phyloP scores from a whole-genome alignment of 1,140 invertebrate genomes.

The Drosophila arizonae region DNA sequence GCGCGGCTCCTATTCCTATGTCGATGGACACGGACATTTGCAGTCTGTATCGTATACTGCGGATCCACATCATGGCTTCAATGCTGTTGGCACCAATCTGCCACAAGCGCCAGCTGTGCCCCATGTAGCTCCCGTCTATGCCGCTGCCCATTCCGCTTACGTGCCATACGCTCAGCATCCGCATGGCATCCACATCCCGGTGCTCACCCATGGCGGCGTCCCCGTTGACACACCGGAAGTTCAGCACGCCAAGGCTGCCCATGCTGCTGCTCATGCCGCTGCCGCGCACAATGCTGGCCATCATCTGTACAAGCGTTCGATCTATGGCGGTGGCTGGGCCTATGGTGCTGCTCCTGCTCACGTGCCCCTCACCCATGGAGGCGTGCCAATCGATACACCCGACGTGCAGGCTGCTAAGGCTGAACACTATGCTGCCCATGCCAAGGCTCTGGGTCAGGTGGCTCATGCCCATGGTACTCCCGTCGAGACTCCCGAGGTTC shows the following conservation, averaged over 20 bases:
- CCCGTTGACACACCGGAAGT: constrained; percentile 85
- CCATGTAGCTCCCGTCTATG: constrained; percentile 61
- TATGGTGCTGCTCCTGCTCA: constrained; percentile 70
- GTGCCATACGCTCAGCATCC: constrained; percentile 40
- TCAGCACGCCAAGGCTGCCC: constrained; percentile 85
- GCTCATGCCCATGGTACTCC: constrained; percentile 74
- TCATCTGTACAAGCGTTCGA: constrained; percentile 80
- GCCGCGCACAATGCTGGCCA: constrained; percentile 77
- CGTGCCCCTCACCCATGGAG: constrained; percentile 84
- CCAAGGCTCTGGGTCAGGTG: constrained; percentile 84
- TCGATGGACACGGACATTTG: constrained; percentile 87
- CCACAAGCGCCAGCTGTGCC: constrained; percentile 83
- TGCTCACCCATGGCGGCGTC: constrained; percentile 73
- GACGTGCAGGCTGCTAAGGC: constrained; percentile 87
- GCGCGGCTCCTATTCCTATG: constrained; percentile 88
- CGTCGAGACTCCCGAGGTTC: constrained; percentile 83
- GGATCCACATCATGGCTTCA: constrained; percentile 87
- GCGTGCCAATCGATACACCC: constrained; percentile 86
- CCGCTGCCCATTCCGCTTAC: constrained; percentile 58
- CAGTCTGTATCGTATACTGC: constrained; percentile 88
- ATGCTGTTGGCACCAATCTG: constrained; percentile 86
- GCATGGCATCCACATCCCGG: constrained; percentile 69
- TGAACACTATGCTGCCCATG: constrained; percentile 85
- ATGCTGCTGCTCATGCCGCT: constrained; percentile 84
- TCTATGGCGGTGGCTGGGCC: constrained; percentile 69